Conservation (phyloP, 2,797 vertebrate species). For the Gorsachius magnificus region DNA sequence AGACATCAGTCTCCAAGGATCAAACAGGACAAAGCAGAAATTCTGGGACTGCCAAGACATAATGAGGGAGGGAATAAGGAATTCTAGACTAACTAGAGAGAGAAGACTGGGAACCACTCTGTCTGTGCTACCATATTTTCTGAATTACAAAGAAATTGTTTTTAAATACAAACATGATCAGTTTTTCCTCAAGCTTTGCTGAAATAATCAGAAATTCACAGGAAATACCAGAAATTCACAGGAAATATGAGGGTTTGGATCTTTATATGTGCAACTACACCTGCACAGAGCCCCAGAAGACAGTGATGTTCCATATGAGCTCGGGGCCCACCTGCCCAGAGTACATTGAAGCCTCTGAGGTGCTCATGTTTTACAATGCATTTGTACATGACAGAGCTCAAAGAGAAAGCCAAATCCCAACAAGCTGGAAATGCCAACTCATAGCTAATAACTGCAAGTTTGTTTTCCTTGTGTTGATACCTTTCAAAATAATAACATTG, state of each 20-base stretch:
- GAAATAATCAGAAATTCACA: background rate
- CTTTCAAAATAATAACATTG: background rate
- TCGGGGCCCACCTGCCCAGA: background rate
- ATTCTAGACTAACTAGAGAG: background rate
- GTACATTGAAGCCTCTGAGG: accelerated
- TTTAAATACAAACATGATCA: background rate
- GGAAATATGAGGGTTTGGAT: background rate
- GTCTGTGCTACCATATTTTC: background rate
- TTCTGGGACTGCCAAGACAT: background rate
- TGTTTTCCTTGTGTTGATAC: background rate
- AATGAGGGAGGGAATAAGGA: background rate
- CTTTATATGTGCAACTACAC: background rate
- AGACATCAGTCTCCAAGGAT: background rate
- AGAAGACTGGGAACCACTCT: background rate
- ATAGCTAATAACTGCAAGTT: background rate
- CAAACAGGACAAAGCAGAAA: background rate
- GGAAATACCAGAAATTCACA: background rate
- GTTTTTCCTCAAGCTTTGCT: background rate
- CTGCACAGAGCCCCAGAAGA: background rate
- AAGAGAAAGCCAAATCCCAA: background rate
- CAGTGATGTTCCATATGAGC: background rate
- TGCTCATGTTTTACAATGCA: background rate
- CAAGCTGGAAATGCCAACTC: background rate
- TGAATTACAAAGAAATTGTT: background rate
- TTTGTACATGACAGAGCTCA: background rate